Evolutionary conservation across 2,797 vertebrate species (phyloP).

Genomic region (Alauda arvensis): DNA sequence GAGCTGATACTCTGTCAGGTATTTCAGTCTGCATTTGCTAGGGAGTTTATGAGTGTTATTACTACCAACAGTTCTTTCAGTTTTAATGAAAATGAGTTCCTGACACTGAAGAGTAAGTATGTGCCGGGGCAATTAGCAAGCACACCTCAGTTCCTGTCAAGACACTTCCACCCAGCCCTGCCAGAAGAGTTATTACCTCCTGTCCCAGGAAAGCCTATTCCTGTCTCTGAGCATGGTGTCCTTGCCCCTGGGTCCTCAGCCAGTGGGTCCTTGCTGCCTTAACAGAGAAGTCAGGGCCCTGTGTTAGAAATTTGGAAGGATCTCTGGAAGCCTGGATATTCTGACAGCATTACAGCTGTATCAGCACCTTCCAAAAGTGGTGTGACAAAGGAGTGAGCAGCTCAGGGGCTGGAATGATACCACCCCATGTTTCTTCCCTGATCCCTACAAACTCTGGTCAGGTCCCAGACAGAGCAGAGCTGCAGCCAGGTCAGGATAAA

Average conservation of each 20-base stretch:
- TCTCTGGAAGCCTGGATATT: neutral
- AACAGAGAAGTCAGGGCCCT: neutral
- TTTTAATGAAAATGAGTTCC: neutral
- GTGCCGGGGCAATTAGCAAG: neutral
- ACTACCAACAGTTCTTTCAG: neutral
- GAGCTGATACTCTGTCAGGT: neutral
- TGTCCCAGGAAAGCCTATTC: neutral
- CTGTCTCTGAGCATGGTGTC: neutral
- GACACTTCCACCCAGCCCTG: neutral
- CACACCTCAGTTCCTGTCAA: neutral
- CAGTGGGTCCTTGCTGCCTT: neutral
- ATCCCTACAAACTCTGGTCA: no score
- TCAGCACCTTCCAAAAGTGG: neutral
- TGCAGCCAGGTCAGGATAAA: neutral
- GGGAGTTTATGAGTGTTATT: neutral
- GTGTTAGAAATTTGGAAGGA: neutral
- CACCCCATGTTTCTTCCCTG: rapidly evolving
- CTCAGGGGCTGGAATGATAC: neutral
- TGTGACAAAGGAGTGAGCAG: neutral
- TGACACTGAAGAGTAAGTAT: neutral
- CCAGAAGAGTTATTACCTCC: neutral
- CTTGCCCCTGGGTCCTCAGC: neutral
- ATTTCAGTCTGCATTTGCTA: neutral
- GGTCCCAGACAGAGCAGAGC: neutral
- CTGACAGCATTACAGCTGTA: neutral